Evolutionary conservation across 2,797 vertebrate genomes (phyloP).

Genomic region (Danio albolineatus): DNA sequence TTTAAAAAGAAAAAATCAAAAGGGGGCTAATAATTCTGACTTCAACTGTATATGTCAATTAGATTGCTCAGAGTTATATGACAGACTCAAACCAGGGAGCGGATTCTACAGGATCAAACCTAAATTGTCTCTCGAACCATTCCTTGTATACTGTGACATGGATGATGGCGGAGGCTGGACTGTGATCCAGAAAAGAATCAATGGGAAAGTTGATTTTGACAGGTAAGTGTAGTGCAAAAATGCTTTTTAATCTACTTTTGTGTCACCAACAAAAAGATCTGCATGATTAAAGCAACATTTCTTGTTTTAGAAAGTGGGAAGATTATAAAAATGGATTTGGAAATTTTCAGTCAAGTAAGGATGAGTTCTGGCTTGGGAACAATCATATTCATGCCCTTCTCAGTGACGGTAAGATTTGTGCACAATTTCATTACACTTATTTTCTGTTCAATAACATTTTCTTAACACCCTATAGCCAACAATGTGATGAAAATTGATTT

Average conservation of each 20-base stretch:
- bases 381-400: slow-evolving; percentile 85
- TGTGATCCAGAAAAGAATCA: slow-evolving; percentile 84
- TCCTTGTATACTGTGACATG: slow-evolving; percentile 91
- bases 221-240: no score
- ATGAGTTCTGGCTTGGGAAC: slow-evolving; percentile 93
- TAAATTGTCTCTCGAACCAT: slow-evolving; percentile 77
- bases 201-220: slow-evolving; percentile 88
- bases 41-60: slow-evolving; percentile 12
- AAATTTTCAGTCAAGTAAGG: slow-evolving; percentile 84
- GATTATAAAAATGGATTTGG: slow-evolving; percentile 92
- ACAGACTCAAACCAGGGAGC: slow-evolving; percentile 73
- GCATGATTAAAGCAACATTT: not conserved
- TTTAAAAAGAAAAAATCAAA: no score
- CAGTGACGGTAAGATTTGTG: slow-evolving; percentile 73
- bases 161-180: slow-evolving; percentile 92
- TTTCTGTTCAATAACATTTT: not conserved
- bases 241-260: no score
- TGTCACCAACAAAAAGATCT: not conserved
- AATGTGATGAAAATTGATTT: slow-evolving; percentile 88
- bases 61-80: slow-evolving; percentile 88
- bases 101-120: slow-evolving; percentile 89
- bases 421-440: not conserved
- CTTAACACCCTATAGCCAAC: slow-evolving; percentile 72
- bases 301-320: slow-evolving; percentile 83
- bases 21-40: no score